Percentiles rank a stretch among this genome's conserved stretches.
Conservation (phyloP, 2,797 vertebrate genomes). For the Syndactyla subalaris region DNA sequence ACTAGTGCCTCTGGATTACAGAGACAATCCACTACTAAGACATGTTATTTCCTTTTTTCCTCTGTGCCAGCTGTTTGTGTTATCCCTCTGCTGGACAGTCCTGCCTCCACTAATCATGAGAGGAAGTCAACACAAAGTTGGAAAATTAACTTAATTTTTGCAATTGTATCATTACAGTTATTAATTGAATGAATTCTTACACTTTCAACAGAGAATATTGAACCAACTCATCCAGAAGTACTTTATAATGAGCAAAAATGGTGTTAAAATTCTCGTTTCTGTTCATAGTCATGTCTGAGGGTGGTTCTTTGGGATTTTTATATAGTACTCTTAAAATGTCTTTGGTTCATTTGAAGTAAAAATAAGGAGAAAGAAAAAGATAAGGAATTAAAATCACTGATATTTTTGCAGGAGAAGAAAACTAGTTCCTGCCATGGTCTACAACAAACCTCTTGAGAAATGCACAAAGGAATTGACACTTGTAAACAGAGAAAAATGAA, state of each 20-base stretch:
- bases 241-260: neutral
- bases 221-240: neutral
- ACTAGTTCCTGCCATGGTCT: neutral
- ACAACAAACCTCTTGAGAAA: neutral
- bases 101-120: rapidly evolving
- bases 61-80: neutral
- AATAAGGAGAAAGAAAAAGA: neutral
- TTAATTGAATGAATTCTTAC: neutral
- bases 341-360: neutral
- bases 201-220: neutral
- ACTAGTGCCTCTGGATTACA: neutral
- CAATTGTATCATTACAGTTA: neutral
- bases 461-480: neutral
- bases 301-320: neutral
- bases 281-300: neutral
- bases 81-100: neutral
- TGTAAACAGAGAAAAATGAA: neutral
- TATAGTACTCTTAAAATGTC: neutral
- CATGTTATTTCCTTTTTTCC: neutral
- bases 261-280: neutral
- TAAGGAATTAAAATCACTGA: neutral
- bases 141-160: neutral
- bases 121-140: neutral
- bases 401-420: neutral
- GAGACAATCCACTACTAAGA: neutral